These are phyloP conservation scores for Denticeps clupeoides DNA, from an alignment of 2,797 vertebrate genomes.

Conservation along the genomic window DNA sequence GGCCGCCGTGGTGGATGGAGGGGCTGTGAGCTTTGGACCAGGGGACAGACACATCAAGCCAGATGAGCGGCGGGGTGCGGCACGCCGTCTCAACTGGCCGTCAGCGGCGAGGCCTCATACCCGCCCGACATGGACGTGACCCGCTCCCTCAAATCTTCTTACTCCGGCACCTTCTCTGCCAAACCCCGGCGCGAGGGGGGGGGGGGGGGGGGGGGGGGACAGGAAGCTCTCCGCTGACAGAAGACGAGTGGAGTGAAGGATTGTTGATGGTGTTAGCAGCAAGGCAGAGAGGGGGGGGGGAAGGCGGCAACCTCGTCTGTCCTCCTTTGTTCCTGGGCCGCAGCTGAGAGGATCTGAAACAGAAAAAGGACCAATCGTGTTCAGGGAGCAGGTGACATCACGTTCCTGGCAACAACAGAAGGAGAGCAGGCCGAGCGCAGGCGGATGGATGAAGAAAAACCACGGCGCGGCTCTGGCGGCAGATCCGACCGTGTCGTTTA, in stretches of 20 bases:
- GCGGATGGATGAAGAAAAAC: no score
- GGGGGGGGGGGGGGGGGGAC: background rate
- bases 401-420: conserved; percentile 59
- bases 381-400: conserved; percentile 69
- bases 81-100: conserved; percentile 46
- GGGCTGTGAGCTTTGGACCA: conserved; percentile 70
- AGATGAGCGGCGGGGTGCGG: conserved; percentile 54
- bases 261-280: conserved; percentile 40
- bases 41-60: conserved; percentile 88
- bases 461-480: no score
- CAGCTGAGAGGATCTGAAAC: conserved; percentile 67
- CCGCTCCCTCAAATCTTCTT: conserved; percentile 19
- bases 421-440: background rate
- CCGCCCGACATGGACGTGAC: conserved; percentile 50
- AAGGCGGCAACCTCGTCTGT: conserved; percentile 38
- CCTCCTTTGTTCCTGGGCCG: conserved; percentile 47
- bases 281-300: conserved; percentile 52
- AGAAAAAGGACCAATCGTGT: conserved; percentile 61
- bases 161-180: conserved; percentile 22
- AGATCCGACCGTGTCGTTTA: no score
- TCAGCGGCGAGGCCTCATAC: conserved; percentile 64
- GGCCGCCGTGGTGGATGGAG: conserved; percentile 83
- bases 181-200: background rate
- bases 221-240: conserved; percentile 43
- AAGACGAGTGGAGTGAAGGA: conserved; percentile 36